Evolutionary conservation across 2,113 vertebrate species (phyloP).

Genomic region (Acrocephalus kingi): DNA sequence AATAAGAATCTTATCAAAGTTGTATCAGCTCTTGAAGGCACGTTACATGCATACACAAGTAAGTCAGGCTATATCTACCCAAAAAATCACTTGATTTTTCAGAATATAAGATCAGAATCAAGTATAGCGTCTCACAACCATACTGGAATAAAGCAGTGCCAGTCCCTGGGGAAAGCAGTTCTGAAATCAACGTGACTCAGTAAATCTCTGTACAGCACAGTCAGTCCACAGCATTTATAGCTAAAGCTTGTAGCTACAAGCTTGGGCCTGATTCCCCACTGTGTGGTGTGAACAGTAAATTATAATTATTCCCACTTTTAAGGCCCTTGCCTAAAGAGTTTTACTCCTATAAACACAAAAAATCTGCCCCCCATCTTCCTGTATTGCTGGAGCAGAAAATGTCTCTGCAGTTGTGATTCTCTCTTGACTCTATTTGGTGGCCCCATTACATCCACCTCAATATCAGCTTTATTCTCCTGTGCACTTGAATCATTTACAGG

Average conservation of each 20-base stretch:
- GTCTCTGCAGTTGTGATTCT: not conserved
- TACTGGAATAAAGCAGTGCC: not conserved
- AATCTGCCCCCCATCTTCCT: not conserved
- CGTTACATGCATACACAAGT: not conserved
- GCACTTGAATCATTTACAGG: not conserved
- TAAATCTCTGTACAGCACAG: not conserved
- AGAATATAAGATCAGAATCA: not conserved
- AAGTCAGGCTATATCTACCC: not conserved
- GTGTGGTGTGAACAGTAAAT: not conserved
- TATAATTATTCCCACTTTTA: not conserved
- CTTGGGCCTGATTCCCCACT: not conserved
- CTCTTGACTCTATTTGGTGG: not conserved
- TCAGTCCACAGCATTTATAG: not conserved
- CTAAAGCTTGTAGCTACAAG: not conserved
- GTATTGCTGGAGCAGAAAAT: conserved; percentile 23
- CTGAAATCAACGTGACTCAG: not conserved
- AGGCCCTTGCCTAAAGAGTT: not conserved
- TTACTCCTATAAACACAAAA: not conserved
- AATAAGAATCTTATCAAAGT: not conserved
- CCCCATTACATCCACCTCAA: not conserved
- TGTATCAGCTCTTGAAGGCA: not conserved
- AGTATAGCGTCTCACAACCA: not conserved
- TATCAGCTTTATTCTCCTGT: not conserved
- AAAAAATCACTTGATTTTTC: not conserved
- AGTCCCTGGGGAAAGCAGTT: not conserved